These are phyloP conservation scores for Drosophila subobscura DNA, from an alignment of 1,140 invertebrate species.

Conservation along the genomic window DNA sequence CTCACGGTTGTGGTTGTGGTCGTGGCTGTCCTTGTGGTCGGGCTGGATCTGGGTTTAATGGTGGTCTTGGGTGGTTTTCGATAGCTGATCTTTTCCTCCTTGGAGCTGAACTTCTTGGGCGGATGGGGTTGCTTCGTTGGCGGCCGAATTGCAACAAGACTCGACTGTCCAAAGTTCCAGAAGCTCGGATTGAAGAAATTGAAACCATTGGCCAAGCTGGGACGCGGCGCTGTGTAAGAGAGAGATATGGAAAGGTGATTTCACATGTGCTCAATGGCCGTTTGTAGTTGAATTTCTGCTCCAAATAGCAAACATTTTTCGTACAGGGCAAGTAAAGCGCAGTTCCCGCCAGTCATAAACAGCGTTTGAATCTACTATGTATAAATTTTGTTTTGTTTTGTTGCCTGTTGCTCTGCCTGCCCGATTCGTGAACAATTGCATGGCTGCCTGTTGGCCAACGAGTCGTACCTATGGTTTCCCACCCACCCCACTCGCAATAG, in stretches of 20 bases:
- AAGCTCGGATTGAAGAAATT: constrained; percentile 68
- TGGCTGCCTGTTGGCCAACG: constrained; percentile 45
- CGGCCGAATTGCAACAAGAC: constrained; percentile 55
- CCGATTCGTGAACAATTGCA: constrained; percentile 46
- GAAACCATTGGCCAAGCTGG: constrained; percentile 67
- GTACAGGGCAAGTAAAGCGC: constrained; percentile 69
- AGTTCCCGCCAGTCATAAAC: constrained; percentile 64
- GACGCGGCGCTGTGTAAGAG: constrained; percentile 54
- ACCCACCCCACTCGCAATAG: constrained; percentile 34
- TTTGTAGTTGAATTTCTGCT: constrained; percentile 71
- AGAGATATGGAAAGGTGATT: constrained; percentile 42
- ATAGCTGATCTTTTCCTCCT: constrained; percentile 82
- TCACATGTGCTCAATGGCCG: constrained; percentile 59
- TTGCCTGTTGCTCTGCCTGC: constrained; percentile 23
- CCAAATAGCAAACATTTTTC: constrained; percentile 66
- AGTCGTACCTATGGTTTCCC: constrained; percentile 23
- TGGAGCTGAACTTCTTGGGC: constrained; percentile 84
- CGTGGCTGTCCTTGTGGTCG: constrained; percentile 22
- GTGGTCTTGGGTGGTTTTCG: constrained; percentile 65
- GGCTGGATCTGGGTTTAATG: constrained; percentile 35
- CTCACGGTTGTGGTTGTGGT: constrained; percentile 68
- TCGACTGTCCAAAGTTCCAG: constrained; percentile 69
- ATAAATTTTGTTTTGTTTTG: constrained; percentile 11
- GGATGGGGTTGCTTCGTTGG: constrained; percentile 76
- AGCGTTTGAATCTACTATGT: constrained; percentile 31